Conservation (phyloP, 2,888 invertebrate species). For the Cyaniris semiargus region DNA sequence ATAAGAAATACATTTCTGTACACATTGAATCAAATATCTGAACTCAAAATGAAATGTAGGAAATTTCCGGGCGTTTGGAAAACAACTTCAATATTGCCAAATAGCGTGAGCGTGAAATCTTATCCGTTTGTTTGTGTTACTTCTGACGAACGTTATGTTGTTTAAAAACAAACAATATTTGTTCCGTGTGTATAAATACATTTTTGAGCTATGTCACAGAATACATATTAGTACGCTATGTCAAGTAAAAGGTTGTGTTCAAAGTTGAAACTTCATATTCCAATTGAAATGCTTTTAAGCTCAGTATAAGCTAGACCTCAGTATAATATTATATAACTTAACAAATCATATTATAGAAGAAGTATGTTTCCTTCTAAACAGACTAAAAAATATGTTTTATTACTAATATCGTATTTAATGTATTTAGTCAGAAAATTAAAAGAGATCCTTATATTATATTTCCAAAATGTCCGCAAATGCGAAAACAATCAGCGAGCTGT, state of each 20-base stretch:
- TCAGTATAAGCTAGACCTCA: neutral
- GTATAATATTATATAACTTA: too few relatives aligned
- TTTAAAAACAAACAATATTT: conserved; percentile 9
- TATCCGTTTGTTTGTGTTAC: neutral
- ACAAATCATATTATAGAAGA: too few relatives aligned
- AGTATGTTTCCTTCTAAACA: too few relatives aligned
- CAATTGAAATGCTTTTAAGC: neutral
- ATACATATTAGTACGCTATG: too few relatives aligned
- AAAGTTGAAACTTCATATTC: neutral
- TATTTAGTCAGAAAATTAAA: too few relatives aligned
- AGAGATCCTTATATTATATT: too few relatives aligned
- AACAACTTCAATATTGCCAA: conserved; percentile 33
- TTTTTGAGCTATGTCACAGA: neutral
- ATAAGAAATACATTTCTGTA: conserved; percentile 20
- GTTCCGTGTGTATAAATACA: neutral
- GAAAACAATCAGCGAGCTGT: neutral
- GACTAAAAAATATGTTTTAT: too few relatives aligned
- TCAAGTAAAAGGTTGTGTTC: too few relatives aligned
- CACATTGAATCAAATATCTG: conserved; percentile 25
- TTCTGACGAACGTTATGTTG: conserved; percentile 11
- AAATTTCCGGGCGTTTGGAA: conserved; percentile 32
- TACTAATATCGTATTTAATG: too few relatives aligned
- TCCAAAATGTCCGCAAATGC: neutral
- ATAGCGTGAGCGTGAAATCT: conserved; percentile 29
- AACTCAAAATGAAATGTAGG: conserved; percentile 31